Evolutionary conservation across 2,797 vertebrate genomes (phyloP), one percentile per base, ranked within the genome.

Genomic region (Arremon aurantiirostris): DNA sequence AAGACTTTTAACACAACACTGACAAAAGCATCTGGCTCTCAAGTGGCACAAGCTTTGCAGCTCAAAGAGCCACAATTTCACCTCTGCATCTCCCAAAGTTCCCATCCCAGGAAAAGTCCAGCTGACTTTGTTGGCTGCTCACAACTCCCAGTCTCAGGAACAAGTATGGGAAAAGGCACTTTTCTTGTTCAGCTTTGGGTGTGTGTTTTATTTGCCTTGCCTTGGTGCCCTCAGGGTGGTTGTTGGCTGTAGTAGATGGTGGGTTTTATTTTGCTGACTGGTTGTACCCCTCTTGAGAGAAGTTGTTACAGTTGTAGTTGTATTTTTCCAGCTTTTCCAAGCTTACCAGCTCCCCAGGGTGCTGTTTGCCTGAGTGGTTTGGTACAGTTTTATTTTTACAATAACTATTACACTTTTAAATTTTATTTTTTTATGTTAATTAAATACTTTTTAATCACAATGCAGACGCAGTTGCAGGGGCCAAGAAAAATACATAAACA

Each of bases 341-440:
- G 94, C 90, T 93, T 76, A 83, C 80, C 71, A 89, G 14, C 82
- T 89, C 90, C 75, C 88, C 15, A 6, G 84, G 77, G 95, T 44
- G 34, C 94, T 80, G 80, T 93, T 95, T 95, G 69, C 95, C 90
- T 94, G 96, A 93, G 88, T 96, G 96, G 90, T 96, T 96, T 96
- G 96, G 92, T 91, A 87, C 57, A 69, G 90, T 96, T 97, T 96
- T 95, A 96, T 96, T 96, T 95, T 94, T 96, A 95, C 89, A 91
- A 93, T 70, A 92, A 96, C 94, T 91, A 93, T 95, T 96, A 95
- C 96, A 96, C 93, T 94, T 95, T 83, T 92, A 93, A 96, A 97
- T 96, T 75, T 97, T 97, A 96, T 97, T 97, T 97, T 97, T 96
- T 90, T 96, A 97, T 96, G 97, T 97, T 98, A 97, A 97, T 97